These are phyloP conservation scores for Nymphicus hollandicus DNA, from an alignment of 2,113 vertebrate genomes.

Conservation along the genomic window DNA sequence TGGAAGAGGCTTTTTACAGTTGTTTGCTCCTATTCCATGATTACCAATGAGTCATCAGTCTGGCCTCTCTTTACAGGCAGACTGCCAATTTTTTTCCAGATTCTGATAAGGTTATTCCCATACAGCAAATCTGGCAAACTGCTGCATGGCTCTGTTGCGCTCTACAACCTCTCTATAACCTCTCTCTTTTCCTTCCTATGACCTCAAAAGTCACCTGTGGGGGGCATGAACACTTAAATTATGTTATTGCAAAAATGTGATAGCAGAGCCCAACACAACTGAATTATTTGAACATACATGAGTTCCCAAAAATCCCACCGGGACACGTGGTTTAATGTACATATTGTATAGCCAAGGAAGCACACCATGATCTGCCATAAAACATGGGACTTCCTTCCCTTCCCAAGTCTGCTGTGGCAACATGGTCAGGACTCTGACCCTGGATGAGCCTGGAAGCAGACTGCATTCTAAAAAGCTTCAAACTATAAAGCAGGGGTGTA, in stretches of 20 bases:
- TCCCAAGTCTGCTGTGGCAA: neutral
- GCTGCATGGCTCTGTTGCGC: neutral
- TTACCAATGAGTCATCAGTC: constrained; percentile 5
- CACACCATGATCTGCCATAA: neutral
- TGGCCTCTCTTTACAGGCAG: neutral
- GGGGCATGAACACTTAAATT: neutral
- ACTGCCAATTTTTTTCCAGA: neutral
- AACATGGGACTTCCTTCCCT: neutral
- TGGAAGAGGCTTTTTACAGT: neutral
- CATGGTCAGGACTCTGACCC: neutral
- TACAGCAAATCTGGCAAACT: neutral
- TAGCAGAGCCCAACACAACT: neutral
- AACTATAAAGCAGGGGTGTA: neutral
- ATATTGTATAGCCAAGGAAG: neutral
- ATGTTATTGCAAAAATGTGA: neutral
- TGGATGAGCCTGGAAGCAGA: neutral
- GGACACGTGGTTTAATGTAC: neutral
- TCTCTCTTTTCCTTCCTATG: neutral
- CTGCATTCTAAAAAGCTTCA: neutral
- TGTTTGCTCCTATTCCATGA: neutral
- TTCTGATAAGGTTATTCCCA: constrained; percentile 16
- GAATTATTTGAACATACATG: neutral
- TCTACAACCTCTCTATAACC: neutral
- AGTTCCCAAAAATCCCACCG: neutral
- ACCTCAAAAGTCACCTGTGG: neutral